Conservation (phyloP, 2,113 vertebrate genomes). For the Pelodiscus sinensis region DNA sequence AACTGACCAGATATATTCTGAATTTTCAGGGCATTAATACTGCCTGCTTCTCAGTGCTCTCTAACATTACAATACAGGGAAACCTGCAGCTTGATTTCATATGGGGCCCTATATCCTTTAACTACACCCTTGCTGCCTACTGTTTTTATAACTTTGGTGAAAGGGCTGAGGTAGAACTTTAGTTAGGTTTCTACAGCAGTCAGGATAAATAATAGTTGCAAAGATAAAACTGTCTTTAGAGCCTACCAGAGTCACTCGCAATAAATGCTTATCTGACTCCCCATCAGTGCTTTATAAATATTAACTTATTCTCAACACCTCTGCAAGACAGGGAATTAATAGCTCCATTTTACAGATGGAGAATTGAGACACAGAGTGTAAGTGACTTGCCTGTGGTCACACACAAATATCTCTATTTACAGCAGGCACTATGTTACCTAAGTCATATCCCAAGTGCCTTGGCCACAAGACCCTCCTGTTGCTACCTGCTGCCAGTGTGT, state of each 20-base stretch:
- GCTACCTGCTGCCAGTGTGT: background rate
- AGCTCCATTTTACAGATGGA: background rate
- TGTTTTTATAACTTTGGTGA: background rate
- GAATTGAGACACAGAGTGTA: background rate
- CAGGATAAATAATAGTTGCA: background rate
- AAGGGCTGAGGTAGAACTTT: background rate
- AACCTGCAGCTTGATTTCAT: background rate
- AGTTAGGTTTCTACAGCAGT: background rate
- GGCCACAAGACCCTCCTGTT: background rate
- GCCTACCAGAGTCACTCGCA: background rate
- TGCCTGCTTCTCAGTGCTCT: background rate
- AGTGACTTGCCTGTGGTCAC: background rate
- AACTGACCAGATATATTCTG: background rate
- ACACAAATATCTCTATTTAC: background rate
- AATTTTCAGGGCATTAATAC: background rate
- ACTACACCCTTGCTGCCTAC: background rate
- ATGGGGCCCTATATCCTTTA: background rate
- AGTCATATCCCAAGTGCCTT: background rate
- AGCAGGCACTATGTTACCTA: background rate
- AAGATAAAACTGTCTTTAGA: background rate
- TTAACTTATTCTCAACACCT: background rate
- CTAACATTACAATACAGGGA: background rate
- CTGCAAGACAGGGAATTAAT: background rate
- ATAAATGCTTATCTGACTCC: background rate
- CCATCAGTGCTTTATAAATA: background rate